phyloP scores from a whole-genome alignment of 1,140 invertebrate genomes.

The Pogonognathellus flavescens region DNA sequence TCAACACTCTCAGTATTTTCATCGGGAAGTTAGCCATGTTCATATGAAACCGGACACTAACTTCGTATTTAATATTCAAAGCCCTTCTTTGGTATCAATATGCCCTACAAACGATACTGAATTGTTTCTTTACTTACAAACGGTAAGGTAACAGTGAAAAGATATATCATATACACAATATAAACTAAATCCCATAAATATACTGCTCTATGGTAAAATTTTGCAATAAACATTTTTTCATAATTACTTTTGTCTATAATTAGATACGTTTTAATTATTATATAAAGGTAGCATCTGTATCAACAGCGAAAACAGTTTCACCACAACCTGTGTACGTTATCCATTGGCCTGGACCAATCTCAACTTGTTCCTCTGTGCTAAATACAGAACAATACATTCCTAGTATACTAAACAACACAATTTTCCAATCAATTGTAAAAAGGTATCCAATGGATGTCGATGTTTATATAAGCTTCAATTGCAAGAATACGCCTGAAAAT shows the following conservation, averaged over 20 bases:
- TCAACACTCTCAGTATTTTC: no score
- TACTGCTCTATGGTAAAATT: no score
- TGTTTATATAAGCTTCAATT: conserved; percentile 1
- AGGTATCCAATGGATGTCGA: conserved; percentile 14
- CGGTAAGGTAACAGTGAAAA: neutral
- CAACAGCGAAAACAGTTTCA: no score
- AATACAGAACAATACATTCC: neutral
- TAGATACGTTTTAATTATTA: no score
- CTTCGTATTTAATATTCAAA: neutral
- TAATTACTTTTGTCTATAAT: no score
- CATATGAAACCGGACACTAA: no score
- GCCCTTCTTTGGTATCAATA: neutral
- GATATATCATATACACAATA: neutral
- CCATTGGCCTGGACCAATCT: neutral
- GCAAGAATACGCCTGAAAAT: no score
- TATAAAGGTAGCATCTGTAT: no score
- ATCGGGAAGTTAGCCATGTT: neutral
- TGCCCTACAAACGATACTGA: neutral
- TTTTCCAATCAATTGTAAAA: neutral
- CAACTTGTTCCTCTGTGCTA: neutral
- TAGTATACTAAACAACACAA: neutral
- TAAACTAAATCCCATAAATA: no score
- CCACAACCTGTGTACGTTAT: no score
- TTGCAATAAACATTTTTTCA: no score
- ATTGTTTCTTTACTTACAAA: neutral